Conservation (phyloP, 1,140 invertebrate species). For the Muscidifurax raptorellus region DNA sequence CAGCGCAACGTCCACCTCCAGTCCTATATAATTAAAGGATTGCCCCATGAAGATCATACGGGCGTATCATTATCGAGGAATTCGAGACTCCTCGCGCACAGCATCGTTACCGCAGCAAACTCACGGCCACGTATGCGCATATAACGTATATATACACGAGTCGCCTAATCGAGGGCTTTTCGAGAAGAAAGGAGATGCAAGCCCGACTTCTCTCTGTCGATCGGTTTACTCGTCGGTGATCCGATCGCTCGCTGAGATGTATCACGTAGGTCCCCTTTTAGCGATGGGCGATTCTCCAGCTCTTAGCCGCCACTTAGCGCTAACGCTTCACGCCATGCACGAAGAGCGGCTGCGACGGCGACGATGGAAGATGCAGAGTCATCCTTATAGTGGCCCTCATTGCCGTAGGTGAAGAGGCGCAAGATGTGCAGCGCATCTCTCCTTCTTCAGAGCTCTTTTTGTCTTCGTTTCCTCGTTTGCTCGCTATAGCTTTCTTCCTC, state of each 20-base stretch:
- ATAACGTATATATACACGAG: neutral
- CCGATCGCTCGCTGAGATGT: constrained; percentile 16
- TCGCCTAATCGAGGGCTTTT: neutral
- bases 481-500: neutral
- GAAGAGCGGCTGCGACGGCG: neutral
- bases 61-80: neutral
- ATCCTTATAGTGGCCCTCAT: constrained; percentile 14
- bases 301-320: constrained; percentile 49
- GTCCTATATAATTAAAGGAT: constrained; percentile 26
- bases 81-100: neutral
- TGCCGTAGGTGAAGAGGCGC: neutral
- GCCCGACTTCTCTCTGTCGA: neutral
- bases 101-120: constrained; percentile 9
- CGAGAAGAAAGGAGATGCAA: neutral
- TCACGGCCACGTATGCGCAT: neutral
- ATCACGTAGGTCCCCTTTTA: constrained; percentile 29
- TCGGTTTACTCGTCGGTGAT: neutral
- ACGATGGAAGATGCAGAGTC: constrained; percentile 37
- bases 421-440: neutral
- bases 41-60: constrained; percentile 15
- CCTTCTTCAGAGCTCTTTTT: neutral
- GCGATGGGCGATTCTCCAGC: constrained; percentile 32
- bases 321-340: constrained; percentile 1
- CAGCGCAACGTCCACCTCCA: neutral
- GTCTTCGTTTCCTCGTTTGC: neutral